A percentile compares a stretch with the other conserved stretches of the same genome.
Evolutionary conservation across 1,140 invertebrate genomes (phyloP).

Genomic region (Coptotermes formosanus): DNA sequence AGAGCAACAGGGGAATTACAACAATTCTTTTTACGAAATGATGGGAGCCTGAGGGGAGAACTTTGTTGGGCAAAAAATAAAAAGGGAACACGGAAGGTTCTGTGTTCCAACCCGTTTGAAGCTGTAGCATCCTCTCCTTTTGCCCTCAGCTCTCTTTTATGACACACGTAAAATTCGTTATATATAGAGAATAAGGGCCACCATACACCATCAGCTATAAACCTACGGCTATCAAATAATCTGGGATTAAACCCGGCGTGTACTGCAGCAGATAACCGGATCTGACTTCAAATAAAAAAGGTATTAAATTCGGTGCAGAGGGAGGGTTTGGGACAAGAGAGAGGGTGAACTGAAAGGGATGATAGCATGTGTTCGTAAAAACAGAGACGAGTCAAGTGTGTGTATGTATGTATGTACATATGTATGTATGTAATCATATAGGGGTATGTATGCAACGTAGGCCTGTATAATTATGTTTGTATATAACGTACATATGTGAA

Average conservation of each 20-base stretch:
- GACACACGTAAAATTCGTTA: conserved; percentile 18
- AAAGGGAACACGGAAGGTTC: background rate
- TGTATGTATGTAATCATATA: background rate
- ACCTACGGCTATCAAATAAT: conserved; percentile 18
- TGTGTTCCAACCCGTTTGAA: background rate
- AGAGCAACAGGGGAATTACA: background rate
- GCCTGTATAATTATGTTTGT: background rate
- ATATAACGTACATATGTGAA: background rate
- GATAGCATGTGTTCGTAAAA: background rate
- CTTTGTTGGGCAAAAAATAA: too few relatives aligned
- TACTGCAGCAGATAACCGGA: conserved; percentile 14
- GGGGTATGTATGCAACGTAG: background rate
- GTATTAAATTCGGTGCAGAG: background rate
- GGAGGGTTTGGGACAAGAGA: background rate
- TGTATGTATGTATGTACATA: background rate
- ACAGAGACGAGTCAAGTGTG: background rate
- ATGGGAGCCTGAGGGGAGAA: too few relatives aligned
- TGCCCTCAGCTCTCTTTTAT: background rate
- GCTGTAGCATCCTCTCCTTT: background rate
- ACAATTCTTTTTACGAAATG: background rate
- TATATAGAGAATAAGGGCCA: background rate
- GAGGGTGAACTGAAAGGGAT: background rate
- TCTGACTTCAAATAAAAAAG: conserved; percentile 19
- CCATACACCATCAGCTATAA: conserved; percentile 15
- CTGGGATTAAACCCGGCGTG: background rate